Conservation (phyloP, 2,113 vertebrate species). For the Chamaetylas fuelleborni region DNA sequence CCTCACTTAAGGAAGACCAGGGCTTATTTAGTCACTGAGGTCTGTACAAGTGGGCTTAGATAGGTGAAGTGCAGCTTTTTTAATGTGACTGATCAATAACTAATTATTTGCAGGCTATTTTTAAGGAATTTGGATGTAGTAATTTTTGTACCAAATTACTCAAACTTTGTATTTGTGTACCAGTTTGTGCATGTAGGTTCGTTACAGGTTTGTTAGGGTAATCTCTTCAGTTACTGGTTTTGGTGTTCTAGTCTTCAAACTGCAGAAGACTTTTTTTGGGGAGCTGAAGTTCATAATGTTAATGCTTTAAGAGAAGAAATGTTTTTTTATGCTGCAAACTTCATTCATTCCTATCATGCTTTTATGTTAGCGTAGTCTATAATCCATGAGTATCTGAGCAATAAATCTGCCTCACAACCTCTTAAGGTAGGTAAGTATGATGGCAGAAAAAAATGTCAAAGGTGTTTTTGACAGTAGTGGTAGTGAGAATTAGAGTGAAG, state of each 20-base stretch:
- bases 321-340: not conserved
- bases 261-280: not conserved
- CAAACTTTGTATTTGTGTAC: not conserved
- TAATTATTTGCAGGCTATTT: not conserved
- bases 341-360: not conserved
- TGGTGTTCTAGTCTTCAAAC: not conserved
- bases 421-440: not conserved
- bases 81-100: not conserved
- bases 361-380: not conserved
- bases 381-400: not conserved
- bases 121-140: not conserved
- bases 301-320: not conserved
- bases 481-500: not conserved
- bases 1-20: accelerated
- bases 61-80: not conserved
- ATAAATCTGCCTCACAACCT: not conserved
- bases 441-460: not conserved
- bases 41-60: not conserved
- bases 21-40: not conserved
- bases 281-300: not conserved
- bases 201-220: not conserved
- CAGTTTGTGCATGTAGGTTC: not conserved
- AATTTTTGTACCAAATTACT: not conserved
- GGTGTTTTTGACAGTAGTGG: not conserved
- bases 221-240: not conserved